Percentiles rank a stretch among this genome's conserved stretches.
Conservation (phyloP, 1,140 invertebrate genomes). For the Gerris buenoi region DNA sequence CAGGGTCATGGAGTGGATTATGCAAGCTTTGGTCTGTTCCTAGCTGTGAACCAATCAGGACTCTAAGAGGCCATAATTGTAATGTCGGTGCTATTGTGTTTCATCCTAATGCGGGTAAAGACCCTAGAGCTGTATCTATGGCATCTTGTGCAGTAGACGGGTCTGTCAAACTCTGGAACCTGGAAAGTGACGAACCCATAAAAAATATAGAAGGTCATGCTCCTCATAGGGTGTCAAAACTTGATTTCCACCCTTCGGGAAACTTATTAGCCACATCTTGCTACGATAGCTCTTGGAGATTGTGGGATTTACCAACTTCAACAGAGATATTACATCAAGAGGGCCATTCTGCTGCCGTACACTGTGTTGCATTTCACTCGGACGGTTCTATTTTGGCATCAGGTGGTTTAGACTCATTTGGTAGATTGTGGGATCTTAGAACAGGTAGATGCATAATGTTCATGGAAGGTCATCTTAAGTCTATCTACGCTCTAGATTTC, state of each 20-base stretch:
- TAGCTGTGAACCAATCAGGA: slow-evolving; percentile 58
- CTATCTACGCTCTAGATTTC: slow-evolving; percentile 76
- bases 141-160: slow-evolving; percentile 90
- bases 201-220: slow-evolving; percentile 81
- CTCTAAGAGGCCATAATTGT: slow-evolving; percentile 70
- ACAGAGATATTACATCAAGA: slow-evolving; percentile 95
- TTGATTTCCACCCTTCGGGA: slow-evolving; percentile 91
- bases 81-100: slow-evolving; percentile 83
- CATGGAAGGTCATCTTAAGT: slow-evolving; percentile 90
- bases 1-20: slow-evolving; percentile 84
- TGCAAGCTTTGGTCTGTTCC: slow-evolving; percentile 90
- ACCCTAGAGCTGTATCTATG: slow-evolving; percentile 49
- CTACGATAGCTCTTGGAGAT: slow-evolving; percentile 88
- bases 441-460: slow-evolving; percentile 98
- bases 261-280: slow-evolving; percentile 87
- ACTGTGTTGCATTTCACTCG: slow-evolving; percentile 83
- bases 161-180: slow-evolving; percentile 85
- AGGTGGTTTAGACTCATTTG: slow-evolving; percentile 88
- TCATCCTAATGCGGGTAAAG: slow-evolving; percentile 63
- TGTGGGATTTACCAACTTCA: slow-evolving; percentile 88
- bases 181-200: slow-evolving; percentile 73
- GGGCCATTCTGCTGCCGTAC: slow-evolving; percentile 88
- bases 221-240: slow-evolving; percentile 69
- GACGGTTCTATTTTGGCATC: slow-evolving; percentile 89
- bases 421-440: slow-evolving; percentile 91